Percentiles rank a stretch among this genome's conserved stretches.
These are phyloP conservation scores for Dyspetes luteomarginatus DNA, from an alignment of 2,888 invertebrate species.

Conservation along the genomic window DNA sequence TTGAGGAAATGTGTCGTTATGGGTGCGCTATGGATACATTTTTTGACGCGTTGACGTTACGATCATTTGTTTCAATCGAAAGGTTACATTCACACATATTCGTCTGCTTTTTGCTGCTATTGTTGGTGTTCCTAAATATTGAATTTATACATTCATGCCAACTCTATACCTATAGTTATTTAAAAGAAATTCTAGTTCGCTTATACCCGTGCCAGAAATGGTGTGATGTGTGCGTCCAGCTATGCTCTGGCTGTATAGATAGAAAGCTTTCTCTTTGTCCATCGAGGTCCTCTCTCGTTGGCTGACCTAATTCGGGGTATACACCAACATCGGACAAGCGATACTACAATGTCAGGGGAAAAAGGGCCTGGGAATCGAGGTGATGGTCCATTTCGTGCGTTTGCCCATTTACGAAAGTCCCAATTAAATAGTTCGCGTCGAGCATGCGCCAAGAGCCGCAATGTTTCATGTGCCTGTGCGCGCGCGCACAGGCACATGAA, in stretches of 20 bases:
- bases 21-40: too few species aligned
- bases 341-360: conserved; percentile 68
- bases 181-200: conserved; percentile 52
- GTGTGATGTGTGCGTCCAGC: conserved; percentile 59
- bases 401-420: conserved; percentile 62
- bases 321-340: conserved; percentile 11
- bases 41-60: conserved; percentile 12
- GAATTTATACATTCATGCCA: conserved; percentile 35
- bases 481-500: background rate
- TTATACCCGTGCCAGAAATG: conserved; percentile 69
- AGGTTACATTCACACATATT: conserved; percentile 19
- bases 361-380: conserved; percentile 70
- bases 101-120: conserved; percentile 29
- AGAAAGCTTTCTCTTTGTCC: conserved; percentile 68
- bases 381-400: conserved; percentile 66
- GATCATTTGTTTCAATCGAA: conserved; percentile 34
- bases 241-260: conserved; percentile 31
- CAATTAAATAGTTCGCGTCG: conserved; percentile 72
- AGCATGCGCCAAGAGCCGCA: conserved; percentile 39
- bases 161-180: too few species aligned
- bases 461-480: conserved; percentile 34
- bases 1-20: too few species aligned
- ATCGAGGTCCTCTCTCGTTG: conserved; percentile 66
- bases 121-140: conserved; percentile 17
- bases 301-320: conserved; percentile 73